Conservation (phyloP, 2,888 invertebrate genomes). For the Trisateles emortualis region DNA sequence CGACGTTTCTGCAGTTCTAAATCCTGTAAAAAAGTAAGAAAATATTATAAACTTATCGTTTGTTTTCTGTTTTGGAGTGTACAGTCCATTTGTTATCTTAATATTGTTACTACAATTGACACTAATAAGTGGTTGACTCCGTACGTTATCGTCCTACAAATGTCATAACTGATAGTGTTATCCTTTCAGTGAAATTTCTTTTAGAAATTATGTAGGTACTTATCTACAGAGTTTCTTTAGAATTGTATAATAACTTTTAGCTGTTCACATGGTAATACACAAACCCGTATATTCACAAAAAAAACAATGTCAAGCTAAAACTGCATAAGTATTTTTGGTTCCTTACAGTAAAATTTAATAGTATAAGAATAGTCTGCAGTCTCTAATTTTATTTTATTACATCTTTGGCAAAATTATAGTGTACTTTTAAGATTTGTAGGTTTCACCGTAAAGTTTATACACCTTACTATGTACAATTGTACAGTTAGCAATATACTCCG, state of each 20-base stretch:
- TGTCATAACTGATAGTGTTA: constrained; percentile 48
- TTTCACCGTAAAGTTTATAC: no score
- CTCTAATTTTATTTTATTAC: no score
- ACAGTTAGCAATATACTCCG: no score
- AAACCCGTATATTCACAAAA: no score
- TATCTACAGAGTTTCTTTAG: neutral
- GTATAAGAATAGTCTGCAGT: no score
- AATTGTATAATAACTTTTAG: neutral
- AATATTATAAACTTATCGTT: neutral
- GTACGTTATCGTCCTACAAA: constrained; percentile 46
- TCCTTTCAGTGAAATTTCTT: constrained; percentile 27
- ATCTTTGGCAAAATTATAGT: no score
- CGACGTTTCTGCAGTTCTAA: constrained; percentile 93
- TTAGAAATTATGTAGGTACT: constrained; percentile 10
- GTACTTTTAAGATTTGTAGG: no score
- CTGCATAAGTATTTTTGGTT: no score
- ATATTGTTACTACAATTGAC: constrained; percentile 43
- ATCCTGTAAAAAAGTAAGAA: constrained; percentile 82
- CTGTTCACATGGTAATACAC: no score
- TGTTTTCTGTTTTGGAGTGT: neutral
- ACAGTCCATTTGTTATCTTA: constrained; percentile 41
- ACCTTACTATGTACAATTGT: no score
- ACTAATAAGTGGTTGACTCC: constrained; percentile 50
- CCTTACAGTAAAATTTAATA: no score
- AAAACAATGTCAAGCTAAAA: no score